phyloP scores from a whole-genome alignment of 1,140 invertebrate genomes.

The Propsilocerus akamusi region DNA sequence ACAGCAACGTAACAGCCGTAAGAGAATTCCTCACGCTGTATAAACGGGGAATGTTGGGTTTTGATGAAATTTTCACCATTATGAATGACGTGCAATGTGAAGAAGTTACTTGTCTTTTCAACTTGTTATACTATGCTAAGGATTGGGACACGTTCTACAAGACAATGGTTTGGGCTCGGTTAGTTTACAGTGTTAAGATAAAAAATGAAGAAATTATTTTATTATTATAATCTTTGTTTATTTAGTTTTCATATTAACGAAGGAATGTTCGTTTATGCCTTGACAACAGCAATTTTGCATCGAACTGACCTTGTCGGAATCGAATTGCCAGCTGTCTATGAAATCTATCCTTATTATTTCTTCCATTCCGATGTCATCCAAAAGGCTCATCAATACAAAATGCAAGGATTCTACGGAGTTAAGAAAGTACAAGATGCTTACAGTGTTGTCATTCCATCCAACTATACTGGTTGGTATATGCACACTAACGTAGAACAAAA shows the following conservation, averaged over 20 bases:
- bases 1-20: constrained; percentile 18
- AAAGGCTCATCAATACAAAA: constrained; percentile 33
- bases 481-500: constrained; percentile 34
- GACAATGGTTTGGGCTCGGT: constrained; percentile 35
- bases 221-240: no score
- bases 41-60: constrained; percentile 27
- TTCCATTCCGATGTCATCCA: constrained; percentile 33
- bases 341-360: constrained; percentile 40
- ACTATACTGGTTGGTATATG: constrained; percentile 30
- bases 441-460: constrained; percentile 27
- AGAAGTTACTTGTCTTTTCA: constrained; percentile 30
- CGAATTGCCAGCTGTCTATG: constrained; percentile 37
- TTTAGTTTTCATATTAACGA: constrained; percentile 32
- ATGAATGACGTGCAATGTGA: constrained; percentile 28
- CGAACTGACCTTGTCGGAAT: constrained; percentile 34
- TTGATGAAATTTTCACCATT: constrained; percentile 32
- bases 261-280: constrained; percentile 34
- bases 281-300: constrained; percentile 35
- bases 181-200: constrained; percentile 14
- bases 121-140: constrained; percentile 37
- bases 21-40: constrained; percentile 29
- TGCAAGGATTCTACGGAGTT: constrained; percentile 30
- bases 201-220: no score
- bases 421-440: constrained; percentile 24
- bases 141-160: constrained; percentile 42